Evolutionary conservation across 2,888 invertebrate species (phyloP).

Genomic region (Aporophyla nigra): DNA sequence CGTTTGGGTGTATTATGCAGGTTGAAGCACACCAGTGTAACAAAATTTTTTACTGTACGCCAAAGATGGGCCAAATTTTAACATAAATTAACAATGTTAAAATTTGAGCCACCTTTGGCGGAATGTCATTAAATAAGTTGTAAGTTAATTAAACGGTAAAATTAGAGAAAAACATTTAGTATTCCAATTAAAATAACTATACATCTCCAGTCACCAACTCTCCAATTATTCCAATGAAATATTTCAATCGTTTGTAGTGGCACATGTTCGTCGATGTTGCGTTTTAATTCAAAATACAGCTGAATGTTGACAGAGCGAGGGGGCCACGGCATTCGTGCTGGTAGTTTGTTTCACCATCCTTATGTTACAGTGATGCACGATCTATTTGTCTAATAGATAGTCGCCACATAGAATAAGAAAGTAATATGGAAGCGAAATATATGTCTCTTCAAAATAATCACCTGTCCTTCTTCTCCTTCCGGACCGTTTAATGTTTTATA

Average conservation of each 20-base stretch:
- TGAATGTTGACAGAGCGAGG: slow-evolving; percentile 79
- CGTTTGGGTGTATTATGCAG: no score
- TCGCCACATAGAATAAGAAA: slow-evolving; percentile 9
- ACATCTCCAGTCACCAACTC: not conserved
- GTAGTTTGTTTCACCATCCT: slow-evolving; percentile 64
- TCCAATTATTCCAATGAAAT: not conserved
- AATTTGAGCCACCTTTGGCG: not conserved
- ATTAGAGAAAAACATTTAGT: not conserved
- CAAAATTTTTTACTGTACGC: no score
- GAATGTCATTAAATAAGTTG: not conserved
- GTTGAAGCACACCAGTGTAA: not conserved
- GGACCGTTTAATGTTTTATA: not conserved
- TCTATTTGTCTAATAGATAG: slow-evolving; percentile 2
- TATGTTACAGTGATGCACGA: slow-evolving; percentile 64
- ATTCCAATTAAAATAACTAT: not conserved
- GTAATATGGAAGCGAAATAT: not conserved
- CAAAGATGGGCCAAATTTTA: no score
- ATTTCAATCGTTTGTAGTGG: slow-evolving; percentile 19
- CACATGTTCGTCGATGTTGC: slow-evolving; percentile 32
- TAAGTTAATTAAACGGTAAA: not conserved
- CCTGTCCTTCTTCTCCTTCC: not conserved
- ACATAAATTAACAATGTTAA: not conserved
- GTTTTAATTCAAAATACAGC: slow-evolving; percentile 72
- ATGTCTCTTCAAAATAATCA: not conserved
- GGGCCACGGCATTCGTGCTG: slow-evolving; percentile 78